Percentiles rank a stretch among this genome's conserved stretches.
Conservation (phyloP, 2,113 vertebrate genomes). For the Oplegnathus fasciatus region DNA sequence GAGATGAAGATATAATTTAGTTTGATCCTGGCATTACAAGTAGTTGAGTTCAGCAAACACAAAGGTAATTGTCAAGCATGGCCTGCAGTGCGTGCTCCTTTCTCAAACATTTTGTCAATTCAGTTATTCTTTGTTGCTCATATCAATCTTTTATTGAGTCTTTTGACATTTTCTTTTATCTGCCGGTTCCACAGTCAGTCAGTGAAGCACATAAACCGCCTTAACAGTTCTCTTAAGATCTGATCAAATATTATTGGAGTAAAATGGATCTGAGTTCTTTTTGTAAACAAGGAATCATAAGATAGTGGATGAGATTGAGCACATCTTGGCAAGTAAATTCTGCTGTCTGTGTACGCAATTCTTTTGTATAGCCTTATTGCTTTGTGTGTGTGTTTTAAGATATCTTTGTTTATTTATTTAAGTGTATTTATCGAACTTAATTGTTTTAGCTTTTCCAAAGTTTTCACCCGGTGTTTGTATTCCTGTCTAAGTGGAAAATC, state of each 20-base stretch:
- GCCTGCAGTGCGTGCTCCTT: background rate
- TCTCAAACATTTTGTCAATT: background rate
- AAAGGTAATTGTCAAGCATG: background rate
- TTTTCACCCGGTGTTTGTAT: background rate
- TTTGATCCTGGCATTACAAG: no score
- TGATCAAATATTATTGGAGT: background rate
- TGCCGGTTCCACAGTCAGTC: background rate
- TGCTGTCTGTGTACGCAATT: background rate
- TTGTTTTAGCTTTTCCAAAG: background rate
- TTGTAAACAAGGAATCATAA: no score
- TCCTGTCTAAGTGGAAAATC: background rate
- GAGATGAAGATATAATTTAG: no score
- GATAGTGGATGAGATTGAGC: background rate
- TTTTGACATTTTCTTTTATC: background rate
- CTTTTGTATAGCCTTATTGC: background rate
- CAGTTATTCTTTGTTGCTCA: background rate
- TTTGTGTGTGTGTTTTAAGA: background rate
- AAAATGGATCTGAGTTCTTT: background rate
- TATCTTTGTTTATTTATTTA: background rate
- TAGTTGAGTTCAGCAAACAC: background rate
- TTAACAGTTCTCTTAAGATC: background rate
- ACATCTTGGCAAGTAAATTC: background rate
- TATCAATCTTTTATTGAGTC: background rate
- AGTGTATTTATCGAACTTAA: background rate
- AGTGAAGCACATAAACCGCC: background rate